Evolutionary conservation across 2,797 vertebrate species (phyloP).

Genomic region (Semotilus atromaculatus): DNA sequence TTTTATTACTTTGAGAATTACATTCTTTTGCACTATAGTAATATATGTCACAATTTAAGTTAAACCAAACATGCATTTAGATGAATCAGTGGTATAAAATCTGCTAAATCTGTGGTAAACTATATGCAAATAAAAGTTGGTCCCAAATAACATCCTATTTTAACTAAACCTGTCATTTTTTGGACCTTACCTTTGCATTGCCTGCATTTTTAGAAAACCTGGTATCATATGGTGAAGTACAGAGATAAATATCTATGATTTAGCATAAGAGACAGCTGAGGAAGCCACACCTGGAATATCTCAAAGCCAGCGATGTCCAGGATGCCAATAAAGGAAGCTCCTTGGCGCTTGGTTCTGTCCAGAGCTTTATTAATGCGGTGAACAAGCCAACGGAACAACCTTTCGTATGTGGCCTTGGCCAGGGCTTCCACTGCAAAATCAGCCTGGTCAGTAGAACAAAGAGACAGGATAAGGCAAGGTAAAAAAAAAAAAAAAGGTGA

Average conservation of each 20-base stretch:
- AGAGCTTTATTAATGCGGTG: conserved; percentile 96
- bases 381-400: conserved; percentile 97
- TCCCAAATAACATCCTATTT: neutral
- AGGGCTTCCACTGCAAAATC: conserved; percentile 97
- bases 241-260: neutral
- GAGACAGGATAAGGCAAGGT: neutral
- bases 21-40: neutral
- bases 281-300: conserved; percentile 89
- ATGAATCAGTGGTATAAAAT: neutral
- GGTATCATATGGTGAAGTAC: neutral
- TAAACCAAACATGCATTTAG: neutral
- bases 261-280: neutral
- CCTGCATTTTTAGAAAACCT: neutral
- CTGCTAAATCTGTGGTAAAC: neutral
- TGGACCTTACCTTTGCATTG: neutral
- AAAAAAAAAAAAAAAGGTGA: too few relatives aligned
- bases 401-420: conserved; percentile 95
- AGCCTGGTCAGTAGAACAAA: conserved; percentile 76
- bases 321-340: conserved; percentile 98
- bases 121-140: neutral
- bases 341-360: conserved; percentile 96
- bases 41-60: neutral
- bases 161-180: neutral
- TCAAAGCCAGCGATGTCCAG: conserved; percentile 98
- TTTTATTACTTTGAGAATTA: neutral